Conservation (phyloP, 2,113 vertebrate species). For the Antigone vipio region DNA sequence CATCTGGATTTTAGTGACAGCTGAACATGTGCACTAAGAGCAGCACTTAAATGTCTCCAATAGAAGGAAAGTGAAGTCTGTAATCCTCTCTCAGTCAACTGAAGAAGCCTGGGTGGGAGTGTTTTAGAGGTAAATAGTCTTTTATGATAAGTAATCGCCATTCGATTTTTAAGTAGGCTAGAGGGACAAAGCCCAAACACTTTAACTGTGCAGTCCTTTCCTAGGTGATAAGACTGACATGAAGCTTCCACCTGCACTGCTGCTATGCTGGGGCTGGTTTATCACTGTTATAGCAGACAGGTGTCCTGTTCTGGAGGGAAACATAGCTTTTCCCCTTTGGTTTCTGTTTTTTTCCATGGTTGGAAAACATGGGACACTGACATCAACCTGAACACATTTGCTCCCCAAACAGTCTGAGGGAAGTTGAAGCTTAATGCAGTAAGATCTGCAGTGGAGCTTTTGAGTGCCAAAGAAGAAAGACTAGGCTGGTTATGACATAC, state of each 20-base stretch:
- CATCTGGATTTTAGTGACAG: neutral
- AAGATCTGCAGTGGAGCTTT: neutral
- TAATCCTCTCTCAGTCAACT: neutral
- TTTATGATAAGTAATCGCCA: neutral
- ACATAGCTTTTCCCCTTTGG: neutral
- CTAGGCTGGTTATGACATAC: neutral
- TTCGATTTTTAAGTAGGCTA: neutral
- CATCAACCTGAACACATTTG: neutral
- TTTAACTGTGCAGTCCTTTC: neutral
- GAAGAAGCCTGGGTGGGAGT: neutral
- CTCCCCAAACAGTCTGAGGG: neutral
- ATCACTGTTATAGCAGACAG: neutral
- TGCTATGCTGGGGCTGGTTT: neutral
- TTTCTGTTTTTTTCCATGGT: neutral
- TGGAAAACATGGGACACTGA: neutral
- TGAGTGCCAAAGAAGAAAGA: neutral
- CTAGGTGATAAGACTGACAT: neutral
- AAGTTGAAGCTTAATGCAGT: neutral
- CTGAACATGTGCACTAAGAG: neutral
- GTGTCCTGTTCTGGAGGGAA: accelerated
- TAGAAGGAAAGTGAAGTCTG: neutral
- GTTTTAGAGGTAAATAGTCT: neutral
- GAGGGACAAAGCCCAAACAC: neutral
- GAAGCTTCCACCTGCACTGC: neutral
- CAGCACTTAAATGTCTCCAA: neutral